phyloP scores from a whole-genome alignment of 1,140 invertebrate species.

The Chionoecetes opilio region DNA sequence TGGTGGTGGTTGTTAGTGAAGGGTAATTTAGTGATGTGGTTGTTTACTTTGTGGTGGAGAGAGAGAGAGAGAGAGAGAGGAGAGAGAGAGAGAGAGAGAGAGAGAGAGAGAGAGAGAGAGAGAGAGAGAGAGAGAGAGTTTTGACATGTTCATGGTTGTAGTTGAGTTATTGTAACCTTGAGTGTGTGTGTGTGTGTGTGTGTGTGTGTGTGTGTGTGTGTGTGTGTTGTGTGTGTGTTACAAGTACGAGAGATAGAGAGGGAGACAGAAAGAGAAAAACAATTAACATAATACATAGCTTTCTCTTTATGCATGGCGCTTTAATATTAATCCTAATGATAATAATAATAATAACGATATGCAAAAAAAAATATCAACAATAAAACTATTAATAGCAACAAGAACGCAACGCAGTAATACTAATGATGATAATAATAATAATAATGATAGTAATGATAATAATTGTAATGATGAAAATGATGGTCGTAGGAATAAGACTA shows the following conservation, averaged over 20 bases:
- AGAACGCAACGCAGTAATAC: neutral
- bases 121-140: neutral
- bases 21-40: neutral
- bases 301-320: too few relatives aligned
- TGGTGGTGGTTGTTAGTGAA: neutral
- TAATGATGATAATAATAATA: neutral
- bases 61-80: too few relatives aligned
- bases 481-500: neutral
- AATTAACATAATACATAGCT: neutral
- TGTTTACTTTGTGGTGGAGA: slow-evolving; percentile 3
- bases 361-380: neutral
- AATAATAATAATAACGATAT: neutral
- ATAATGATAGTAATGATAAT: neutral
- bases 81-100: neutral
- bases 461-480: neutral
- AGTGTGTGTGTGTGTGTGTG: neutral
- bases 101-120: neutral
- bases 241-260: neutral
- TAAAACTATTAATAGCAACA: too few relatives aligned
- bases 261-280: neutral
- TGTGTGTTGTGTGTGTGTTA: neutral
- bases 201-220: too few relatives aligned
- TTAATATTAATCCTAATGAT: neutral
- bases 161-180: neutral
- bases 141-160: neutral